Conservation (phyloP, 2,797 vertebrate genomes). For the Acanthopagrus latus region DNA sequence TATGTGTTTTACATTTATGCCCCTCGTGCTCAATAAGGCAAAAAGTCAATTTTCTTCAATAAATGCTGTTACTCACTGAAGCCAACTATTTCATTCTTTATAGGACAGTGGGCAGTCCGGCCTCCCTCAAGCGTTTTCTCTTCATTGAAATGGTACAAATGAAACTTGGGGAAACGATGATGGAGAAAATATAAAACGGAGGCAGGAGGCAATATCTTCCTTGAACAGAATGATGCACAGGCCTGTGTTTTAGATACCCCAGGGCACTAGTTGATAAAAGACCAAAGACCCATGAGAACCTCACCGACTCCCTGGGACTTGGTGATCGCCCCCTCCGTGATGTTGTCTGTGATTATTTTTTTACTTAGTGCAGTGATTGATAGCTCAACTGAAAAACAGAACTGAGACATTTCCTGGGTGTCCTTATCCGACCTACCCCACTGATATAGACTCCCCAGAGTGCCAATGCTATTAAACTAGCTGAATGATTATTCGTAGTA, state of each 20-base stretch:
- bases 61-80: constrained; percentile 50
- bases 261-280: constrained; percentile 50
- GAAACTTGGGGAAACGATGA: constrained; percentile 56
- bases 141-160: constrained; percentile 59
- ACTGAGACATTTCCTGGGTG: not conserved
- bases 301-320: constrained; percentile 40
- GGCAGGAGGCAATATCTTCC: constrained; percentile 52
- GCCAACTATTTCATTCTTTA: constrained; percentile 50
- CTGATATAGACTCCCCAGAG: not conserved
- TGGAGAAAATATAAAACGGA: constrained; percentile 64
- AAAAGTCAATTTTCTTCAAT: constrained; percentile 56
- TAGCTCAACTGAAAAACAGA: constrained; percentile 7
- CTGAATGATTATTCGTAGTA: not conserved
- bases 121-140: constrained; percentile 54
- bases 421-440: not conserved
- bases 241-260: constrained; percentile 32
- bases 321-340: constrained; percentile 30
- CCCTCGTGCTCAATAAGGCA: constrained; percentile 61
- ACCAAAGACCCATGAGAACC: constrained; percentile 42
- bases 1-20: constrained; percentile 45
- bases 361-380: constrained; percentile 26
- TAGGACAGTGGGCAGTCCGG: constrained; percentile 56
- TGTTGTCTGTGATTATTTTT: constrained; percentile 21
- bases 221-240: constrained; percentile 48
- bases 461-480: not conserved